Conservation (phyloP, 2,113 vertebrate genomes). For the Neopipo cinnamomea region DNA sequence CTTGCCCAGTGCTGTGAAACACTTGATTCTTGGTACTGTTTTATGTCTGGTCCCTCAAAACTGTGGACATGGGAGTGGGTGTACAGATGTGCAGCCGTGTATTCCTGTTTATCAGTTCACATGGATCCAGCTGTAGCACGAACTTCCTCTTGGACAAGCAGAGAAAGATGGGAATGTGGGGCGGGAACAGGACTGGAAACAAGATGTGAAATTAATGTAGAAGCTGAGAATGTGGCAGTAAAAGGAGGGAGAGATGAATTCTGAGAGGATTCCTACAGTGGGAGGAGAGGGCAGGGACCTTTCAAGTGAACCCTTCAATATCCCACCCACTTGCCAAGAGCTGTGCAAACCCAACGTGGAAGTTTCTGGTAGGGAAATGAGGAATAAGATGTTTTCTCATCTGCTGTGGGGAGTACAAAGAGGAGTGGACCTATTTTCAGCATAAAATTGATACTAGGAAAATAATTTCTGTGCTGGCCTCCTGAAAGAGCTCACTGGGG, state of each 20-base stretch:
- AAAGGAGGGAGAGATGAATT: not conserved
- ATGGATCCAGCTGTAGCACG: not conserved
- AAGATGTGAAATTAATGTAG: not conserved
- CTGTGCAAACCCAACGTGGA: fast-evolving
- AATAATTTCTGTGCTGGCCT: not conserved
- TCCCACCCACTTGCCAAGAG: not conserved
- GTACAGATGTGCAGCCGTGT: not conserved
- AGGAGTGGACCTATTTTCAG: not conserved
- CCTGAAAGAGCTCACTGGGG: not conserved
- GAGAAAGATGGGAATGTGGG: not conserved
- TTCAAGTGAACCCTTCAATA: not conserved
- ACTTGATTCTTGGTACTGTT: not conserved
- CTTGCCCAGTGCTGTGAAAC: not conserved
- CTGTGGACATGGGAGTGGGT: not conserved
- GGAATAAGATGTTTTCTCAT: not conserved
- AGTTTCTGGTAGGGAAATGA: not conserved
- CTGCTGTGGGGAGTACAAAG: not conserved
- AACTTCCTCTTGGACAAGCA: not conserved
- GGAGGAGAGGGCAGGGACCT: too few relatives aligned
- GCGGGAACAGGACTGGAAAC: not conserved
- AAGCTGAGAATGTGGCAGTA: not conserved
- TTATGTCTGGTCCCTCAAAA: not conserved
- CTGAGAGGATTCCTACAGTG: not conserved
- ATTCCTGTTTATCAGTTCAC: not conserved
- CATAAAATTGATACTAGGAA: not conserved